phyloP scores from a whole-genome alignment of 2,888 invertebrate genomes.

The Marasmarcha lunaedactyla region DNA sequence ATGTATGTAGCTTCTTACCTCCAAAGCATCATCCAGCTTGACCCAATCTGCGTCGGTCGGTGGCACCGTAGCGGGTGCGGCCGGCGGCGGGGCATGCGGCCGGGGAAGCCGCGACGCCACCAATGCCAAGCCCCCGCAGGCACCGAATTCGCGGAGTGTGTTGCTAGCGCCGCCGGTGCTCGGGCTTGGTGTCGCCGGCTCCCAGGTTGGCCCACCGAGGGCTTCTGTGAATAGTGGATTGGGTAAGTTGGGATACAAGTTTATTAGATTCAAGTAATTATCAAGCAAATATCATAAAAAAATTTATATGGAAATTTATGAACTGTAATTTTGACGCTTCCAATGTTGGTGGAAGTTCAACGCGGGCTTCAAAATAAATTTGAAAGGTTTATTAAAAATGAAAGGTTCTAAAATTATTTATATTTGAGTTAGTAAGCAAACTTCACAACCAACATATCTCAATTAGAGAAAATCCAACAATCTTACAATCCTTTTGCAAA shows the following conservation, averaged over 20 bases:
- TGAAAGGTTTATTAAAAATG: too few species aligned
- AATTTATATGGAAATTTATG: too few species aligned
- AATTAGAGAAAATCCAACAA: too few species aligned
- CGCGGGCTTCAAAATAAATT: too few species aligned
- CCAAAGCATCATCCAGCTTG: slow-evolving; percentile 72
- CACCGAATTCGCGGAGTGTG: slow-evolving; percentile 84
- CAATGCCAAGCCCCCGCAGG: slow-evolving; percentile 88
- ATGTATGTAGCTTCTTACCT: too few species aligned
- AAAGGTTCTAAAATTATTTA: too few species aligned
- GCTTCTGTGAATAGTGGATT: slow-evolving; percentile 16
- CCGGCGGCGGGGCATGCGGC: slow-evolving; percentile 83
- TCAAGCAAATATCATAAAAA: too few species aligned
- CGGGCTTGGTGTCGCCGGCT: slow-evolving; percentile 13
- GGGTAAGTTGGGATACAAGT: not conserved
- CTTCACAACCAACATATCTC: too few species aligned
- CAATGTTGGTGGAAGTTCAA: too few species aligned
- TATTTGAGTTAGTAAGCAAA: too few species aligned
- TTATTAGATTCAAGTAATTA: not conserved
- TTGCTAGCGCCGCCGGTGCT: slow-evolving; percentile 18
- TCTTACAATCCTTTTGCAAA: too few species aligned
- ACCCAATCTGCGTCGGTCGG: slow-evolving; percentile 75
- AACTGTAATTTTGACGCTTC: too few species aligned
- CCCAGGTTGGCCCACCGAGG: slow-evolving; percentile 31
- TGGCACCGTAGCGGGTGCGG: slow-evolving; percentile 45
- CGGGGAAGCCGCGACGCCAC: slow-evolving; percentile 90